Evolutionary conservation across 2,888 invertebrate species (phyloP).

Genomic region (Ditylenchus weischeri): DNA sequence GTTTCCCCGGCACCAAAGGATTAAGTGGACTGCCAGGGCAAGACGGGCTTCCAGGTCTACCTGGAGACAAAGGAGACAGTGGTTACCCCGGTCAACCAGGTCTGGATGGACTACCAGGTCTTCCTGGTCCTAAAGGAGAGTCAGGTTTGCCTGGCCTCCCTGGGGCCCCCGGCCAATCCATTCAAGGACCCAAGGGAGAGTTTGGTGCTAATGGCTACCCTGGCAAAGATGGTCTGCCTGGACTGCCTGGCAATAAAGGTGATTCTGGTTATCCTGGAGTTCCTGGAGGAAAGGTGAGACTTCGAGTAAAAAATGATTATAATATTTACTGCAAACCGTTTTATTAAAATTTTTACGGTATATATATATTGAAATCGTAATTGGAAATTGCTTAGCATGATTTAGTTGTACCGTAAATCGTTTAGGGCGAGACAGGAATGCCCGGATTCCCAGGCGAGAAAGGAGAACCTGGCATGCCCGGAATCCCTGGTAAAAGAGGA

Average conservation of each 20-base stretch:
- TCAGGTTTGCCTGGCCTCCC: constrained; percentile 39
- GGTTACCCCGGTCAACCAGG: constrained; percentile 54
- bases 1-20: constrained; percentile 51
- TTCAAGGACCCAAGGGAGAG: constrained; percentile 38
- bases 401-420: neutral
- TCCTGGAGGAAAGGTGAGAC: constrained; percentile 50
- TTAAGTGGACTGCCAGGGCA: constrained; percentile 51
- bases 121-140: constrained; percentile 49
- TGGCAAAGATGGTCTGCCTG: constrained; percentile 47
- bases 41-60: constrained; percentile 59
- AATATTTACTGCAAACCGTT: no score
- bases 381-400: neutral
- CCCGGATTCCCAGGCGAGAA: constrained; percentile 61
- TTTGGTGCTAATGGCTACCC: constrained; percentile 49
- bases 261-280: constrained; percentile 50
- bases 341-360: neutral
- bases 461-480: constrained; percentile 48
- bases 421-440: constrained; percentile 59
- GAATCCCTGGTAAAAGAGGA: constrained; percentile 60
- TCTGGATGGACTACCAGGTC: constrained; percentile 57
- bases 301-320: constrained; percentile 41
- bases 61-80: constrained; percentile 54
- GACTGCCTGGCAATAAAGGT: constrained; percentile 59
- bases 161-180: constrained; percentile 37
- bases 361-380: no score